A percentile compares a stretch with the other conserved stretches of the same genome.
phyloP scores from a whole-genome alignment of 64 coral and sea anemone species.

The Montipora sp. region DNA sequence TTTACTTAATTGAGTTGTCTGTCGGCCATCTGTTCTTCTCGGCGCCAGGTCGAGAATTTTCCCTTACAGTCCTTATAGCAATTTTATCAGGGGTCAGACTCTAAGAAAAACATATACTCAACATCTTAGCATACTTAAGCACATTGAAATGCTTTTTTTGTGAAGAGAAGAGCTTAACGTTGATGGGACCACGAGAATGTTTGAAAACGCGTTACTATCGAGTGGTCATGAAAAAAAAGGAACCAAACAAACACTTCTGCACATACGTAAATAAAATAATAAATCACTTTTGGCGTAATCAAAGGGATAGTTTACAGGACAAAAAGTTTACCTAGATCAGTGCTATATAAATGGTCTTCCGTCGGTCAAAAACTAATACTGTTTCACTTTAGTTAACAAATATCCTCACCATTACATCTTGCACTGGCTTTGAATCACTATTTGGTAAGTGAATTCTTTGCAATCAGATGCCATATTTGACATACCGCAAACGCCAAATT shows the following conservation, averaged over 20 bases:
- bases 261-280: slow-evolving; percentile 14
- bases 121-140: slow-evolving; percentile 4
- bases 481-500: too few species aligned
- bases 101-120: slow-evolving; percentile 30
- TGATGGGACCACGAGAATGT: background rate
- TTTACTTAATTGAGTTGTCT: background rate
- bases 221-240: slow-evolving; percentile 1
- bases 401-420: background rate
- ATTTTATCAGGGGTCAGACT: slow-evolving; percentile 10
- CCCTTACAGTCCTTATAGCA: background rate
- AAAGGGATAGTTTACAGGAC: slow-evolving; percentile 26
- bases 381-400: background rate
- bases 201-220: background rate
- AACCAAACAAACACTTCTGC: slow-evolving; percentile 31
- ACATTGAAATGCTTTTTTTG: background rate
- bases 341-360: slow-evolving; percentile 4
- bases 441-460: background rate
- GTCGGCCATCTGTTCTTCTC: slow-evolving; percentile 2
- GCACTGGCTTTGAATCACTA: background rate
- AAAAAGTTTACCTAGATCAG: background rate
- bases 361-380: background rate
- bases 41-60: background rate
- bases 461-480: background rate
- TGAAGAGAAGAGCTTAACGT: background rate
- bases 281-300: slow-evolving; percentile 15